Percentiles rank a stretch among this genome's conserved stretches.
Conservation (phyloP, 2,888 invertebrate genomes). For the Pheosia gnoma region DNA sequence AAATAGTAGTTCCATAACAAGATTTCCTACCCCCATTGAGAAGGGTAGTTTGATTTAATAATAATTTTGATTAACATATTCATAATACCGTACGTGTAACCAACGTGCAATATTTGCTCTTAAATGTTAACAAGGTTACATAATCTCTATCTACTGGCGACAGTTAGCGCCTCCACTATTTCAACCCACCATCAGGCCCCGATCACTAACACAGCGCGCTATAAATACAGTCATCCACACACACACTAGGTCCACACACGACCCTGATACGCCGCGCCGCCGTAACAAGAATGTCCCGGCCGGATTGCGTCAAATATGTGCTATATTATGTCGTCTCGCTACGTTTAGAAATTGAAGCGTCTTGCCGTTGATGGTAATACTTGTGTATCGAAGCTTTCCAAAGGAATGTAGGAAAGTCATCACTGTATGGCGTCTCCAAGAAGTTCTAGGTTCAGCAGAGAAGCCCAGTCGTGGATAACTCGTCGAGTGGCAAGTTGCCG, state of each 20-base stretch:
- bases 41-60: too few species aligned
- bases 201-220: background rate
- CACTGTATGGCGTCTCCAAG: background rate
- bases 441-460: background rate
- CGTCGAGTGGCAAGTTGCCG: background rate
- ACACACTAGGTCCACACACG: background rate
- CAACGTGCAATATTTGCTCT: constrained; percentile 13
- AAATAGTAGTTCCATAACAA: constrained; percentile 2
- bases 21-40: background rate
- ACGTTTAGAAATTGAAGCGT: background rate
- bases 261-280: background rate
- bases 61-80: background rate
- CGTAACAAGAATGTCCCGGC: background rate
- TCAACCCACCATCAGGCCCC: constrained; percentile 1
- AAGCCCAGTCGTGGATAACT: background rate
- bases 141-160: background rate
- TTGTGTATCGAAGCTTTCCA: background rate
- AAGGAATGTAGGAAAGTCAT: background rate
- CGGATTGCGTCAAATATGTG: background rate
- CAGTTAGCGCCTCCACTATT: constrained; percentile 8
- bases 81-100: constrained; percentile 6
- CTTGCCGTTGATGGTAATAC: background rate
- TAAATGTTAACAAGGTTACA: constrained; percentile 15
- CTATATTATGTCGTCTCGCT: background rate
- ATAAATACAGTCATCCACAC: constrained; percentile 4